Evolutionary conservation across 1,140 invertebrate species (phyloP).

Genomic region (Trichonephila clavata): DNA sequence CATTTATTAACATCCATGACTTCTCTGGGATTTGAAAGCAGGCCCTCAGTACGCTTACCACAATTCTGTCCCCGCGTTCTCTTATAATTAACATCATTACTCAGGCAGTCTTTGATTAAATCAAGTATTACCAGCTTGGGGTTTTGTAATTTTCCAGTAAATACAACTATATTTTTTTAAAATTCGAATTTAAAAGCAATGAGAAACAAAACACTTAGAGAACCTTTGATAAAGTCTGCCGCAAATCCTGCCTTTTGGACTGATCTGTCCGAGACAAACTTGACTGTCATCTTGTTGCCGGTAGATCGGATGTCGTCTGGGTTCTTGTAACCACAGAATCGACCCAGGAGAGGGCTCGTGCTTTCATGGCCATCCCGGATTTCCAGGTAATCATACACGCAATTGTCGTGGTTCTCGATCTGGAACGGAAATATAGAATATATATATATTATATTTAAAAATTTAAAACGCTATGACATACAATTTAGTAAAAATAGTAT

Average conservation of each 20-base stretch:
- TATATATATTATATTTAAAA: neutral
- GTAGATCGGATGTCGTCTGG: constrained; percentile 93
- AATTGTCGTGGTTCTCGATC: constrained; percentile 98
- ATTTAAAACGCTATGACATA: no score
- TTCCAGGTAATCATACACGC: constrained; percentile 98
- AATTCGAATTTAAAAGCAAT: neutral
- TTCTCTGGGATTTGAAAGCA: no score
- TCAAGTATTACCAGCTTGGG: no score
- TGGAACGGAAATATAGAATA: neutral
- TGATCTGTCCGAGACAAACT: constrained; percentile 98
- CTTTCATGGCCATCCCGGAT: constrained; percentile 88
- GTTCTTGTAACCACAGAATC: constrained; percentile 97
- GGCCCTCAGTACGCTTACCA: no score
- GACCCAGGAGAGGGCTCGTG: constrained; percentile 88
- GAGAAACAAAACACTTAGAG: neutral
- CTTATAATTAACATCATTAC: no score
- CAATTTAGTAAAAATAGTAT: no score
- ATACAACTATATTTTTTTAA: neutral
- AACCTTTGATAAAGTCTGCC: constrained; percentile 92
- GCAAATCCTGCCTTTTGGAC: constrained; percentile 98
- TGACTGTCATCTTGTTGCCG: constrained; percentile 93
- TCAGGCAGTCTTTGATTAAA: no score
- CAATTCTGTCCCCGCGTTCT: no score
- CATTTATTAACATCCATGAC: no score
- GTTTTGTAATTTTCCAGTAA: no score